Evolutionary conservation across 1,140 invertebrate genomes (phyloP), one percentile per base, ranked within the genome.

Genomic region (Bombus turneri): DNA sequence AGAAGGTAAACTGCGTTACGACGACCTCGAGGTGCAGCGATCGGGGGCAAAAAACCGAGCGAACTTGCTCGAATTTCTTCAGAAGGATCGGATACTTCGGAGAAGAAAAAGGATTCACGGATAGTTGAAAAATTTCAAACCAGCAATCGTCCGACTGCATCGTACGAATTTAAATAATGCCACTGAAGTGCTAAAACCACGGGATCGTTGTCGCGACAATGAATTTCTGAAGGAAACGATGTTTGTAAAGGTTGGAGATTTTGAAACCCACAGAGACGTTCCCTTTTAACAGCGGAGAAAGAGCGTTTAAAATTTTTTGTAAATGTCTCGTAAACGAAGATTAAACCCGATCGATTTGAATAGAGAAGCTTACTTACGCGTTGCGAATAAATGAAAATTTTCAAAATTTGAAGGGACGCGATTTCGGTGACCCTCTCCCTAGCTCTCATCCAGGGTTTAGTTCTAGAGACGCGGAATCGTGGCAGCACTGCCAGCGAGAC

Each of bases 401-500:
- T 6, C 15, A 0, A 66, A 66, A 18, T 13, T 18, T 8, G 5
- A 41, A 18, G 69, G 25, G 28, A 13, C 37, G 15, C 64, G 82
- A 62, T 59, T 78, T 75, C 34, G 71, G 68, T 59, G 75, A 73
- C 75, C 79, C 66, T 47, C 41, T 66, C 62, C 59, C 72, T n/a
- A 71, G n/a, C 71, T 74, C 76, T 86, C 87, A 72, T 90, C 90
- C 85, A 82, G 90, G 75, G 74, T 94, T 93, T 94, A 94, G 94
- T 95, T 95, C 93, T 88, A 81, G 87, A 85, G 87, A 85, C 91
- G 91, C 83, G 88, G 89, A 93, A 92, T 91, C 91, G 94, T 80
- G 94, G 94, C 94, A 95, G 94, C 94, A 95, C 94, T 64, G 91
- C 88, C 77, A 91, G 83, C 92, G 90, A 86, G 91, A 86, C 90